Base-by-base conservation (phyloP, 2,888 invertebrate species). In the Apamea crenata region DNA sequence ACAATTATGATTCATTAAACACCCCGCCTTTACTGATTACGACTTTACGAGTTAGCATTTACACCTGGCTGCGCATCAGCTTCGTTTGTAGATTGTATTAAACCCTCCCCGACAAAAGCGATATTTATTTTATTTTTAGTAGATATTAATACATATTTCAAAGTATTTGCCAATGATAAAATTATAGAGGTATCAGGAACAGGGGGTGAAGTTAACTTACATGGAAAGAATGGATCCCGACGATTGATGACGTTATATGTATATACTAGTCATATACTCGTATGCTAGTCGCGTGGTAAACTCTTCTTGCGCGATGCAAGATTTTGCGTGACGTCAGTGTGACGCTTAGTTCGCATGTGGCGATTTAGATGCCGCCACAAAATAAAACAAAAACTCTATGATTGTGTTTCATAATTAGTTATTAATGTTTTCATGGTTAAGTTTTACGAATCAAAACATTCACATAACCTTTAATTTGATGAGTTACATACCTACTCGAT, bases 1-100 rank as follows among this genome's bases (percentile, higher is more conserved):
- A 90, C 89, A 91, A 92, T 91, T 67, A 77, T 87, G 88, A 91
- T 90, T 91, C 85, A 91, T 92, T 89, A 88, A 79, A 77, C 81
- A 84, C 81, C 70, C 69, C 81, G 67, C 86, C 83, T 79, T 81
- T 70, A 73, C 68, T 76, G 84, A 82, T 81, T 77, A 76, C 70
- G 74, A 70, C 77, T 77, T 81, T 77, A 76, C 70, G 75, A 70
- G 78, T 77, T 75, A 80, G 65, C 59, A 76, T 73, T 68, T 32
- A 77, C 89, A 90, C 88, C 89, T 89, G 89, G 87, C 32, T 50
- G 56, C 69, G 63, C 70, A 44, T 74, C 53, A 73, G 59, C 47
- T 29, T 74, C 63, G 56, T 63, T 81, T 67, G 50, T 76, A 53
- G 59, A 53, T 80, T 67, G 29, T 76, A 44, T 36, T 21, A 74